Evolutionary conservation across 2,888 invertebrate genomes (phyloP).

Genomic region (Vanessa cardui): DNA sequence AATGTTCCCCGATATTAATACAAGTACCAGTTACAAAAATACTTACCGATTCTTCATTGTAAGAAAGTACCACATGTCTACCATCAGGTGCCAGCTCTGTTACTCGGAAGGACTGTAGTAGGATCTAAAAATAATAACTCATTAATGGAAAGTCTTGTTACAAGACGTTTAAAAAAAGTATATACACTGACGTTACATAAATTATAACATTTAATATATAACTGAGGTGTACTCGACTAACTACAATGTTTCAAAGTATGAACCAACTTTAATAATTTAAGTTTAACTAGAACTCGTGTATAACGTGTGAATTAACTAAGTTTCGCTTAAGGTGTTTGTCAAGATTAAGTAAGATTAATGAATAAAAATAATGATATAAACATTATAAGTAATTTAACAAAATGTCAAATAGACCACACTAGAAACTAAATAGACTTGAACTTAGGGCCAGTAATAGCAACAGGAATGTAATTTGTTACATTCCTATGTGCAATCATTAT

Average conservation of each 20-base stretch:
- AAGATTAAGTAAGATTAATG: constrained; percentile 18
- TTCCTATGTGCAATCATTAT: no score
- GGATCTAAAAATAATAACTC: constrained; percentile 53
- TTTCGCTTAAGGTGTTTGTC: constrained; percentile 21
- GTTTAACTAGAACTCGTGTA: constrained; percentile 27
- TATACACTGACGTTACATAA: background rate
- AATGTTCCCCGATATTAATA: background rate
- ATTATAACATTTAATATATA: constrained; percentile 13
- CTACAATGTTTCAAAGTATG: constrained; percentile 1
- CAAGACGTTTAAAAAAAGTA: background rate
- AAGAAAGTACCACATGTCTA: constrained; percentile 58
- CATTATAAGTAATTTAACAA: background rate
- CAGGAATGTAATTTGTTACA: no score
- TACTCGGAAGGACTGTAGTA: constrained; percentile 65
- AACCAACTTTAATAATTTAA: constrained; percentile 28
- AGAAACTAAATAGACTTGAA: no score
- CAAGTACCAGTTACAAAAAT: background rate
- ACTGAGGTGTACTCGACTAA: constrained; percentile 2
- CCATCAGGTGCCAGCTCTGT: constrained; percentile 59
- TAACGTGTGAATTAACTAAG: constrained; percentile 20
- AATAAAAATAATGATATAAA: background rate
- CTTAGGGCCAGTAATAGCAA: no score
- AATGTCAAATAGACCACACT: background rate
- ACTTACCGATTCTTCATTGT: constrained; percentile 47
- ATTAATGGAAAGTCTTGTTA: constrained; percentile 5